Evolutionary conservation across 92 coral and sea anemone species (phyloP).

Genomic region (Umimayanthus chanpuru): DNA sequence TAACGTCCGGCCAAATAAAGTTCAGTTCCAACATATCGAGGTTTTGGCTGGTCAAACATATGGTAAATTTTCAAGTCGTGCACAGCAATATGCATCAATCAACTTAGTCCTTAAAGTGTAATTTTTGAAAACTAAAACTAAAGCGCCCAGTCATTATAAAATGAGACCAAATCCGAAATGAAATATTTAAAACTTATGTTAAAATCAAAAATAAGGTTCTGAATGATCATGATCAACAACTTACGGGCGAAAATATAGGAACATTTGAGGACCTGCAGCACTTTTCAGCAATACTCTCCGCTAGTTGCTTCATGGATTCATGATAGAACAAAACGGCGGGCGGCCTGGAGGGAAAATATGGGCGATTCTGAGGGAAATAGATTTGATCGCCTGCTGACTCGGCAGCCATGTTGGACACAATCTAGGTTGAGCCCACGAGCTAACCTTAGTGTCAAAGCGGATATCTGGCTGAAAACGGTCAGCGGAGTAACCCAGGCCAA

Average conservation of each 20-base stretch:
- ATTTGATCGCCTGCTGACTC: conserved; percentile 22
- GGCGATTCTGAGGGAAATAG: conserved; percentile 12
- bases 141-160: no score
- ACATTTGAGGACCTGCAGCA: conserved; percentile 61
- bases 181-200: no score
- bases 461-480: conserved; percentile 5
- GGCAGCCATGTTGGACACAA: not conserved
- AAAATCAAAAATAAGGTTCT: no score
- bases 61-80: no score
- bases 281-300: conserved; percentile 82
- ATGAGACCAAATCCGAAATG: no score
- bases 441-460: not conserved
- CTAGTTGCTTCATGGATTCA: conserved; percentile 84
- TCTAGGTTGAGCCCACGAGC: conserved; percentile 23
- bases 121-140: no score
- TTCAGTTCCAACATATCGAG: no score
- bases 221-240: no score
- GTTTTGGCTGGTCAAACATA: no score
- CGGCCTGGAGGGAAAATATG: conserved; percentile 66
- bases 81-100: no score
- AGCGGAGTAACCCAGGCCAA: conserved; percentile 40
- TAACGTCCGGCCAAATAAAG: no score
- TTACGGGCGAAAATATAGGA: conserved; percentile 25
- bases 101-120: no score
- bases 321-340: conserved; percentile 95